phyloP scores from a whole-genome alignment of 2,113 vertebrate species.

The Sylvietta virens region DNA sequence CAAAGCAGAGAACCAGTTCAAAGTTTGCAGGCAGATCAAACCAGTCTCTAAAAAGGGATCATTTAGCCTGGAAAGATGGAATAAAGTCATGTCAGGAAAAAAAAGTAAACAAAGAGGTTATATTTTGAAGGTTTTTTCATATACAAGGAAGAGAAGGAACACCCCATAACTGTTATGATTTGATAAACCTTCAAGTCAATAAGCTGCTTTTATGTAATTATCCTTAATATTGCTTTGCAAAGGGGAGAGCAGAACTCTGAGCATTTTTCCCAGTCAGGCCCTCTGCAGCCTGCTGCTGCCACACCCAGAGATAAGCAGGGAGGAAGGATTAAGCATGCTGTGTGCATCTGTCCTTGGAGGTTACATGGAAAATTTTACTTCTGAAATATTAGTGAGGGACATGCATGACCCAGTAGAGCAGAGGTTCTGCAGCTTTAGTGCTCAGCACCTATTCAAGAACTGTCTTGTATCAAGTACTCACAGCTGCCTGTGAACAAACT shows the following conservation, averaged over 20 bases:
- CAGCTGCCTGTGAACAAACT: not conserved
- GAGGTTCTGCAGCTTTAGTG: not conserved
- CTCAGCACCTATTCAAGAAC: not conserved
- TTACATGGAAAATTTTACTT: not conserved
- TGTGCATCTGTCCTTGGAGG: not conserved
- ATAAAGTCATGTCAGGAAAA: not conserved
- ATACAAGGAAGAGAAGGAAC: not conserved
- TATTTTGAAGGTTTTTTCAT: not conserved
- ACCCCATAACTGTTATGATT: not conserved
- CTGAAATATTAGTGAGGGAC: not conserved
- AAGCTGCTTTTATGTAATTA: not conserved
- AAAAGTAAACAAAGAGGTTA: not conserved
- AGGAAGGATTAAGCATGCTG: not conserved
- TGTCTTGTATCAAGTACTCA: not conserved
- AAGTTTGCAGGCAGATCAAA: not conserved
- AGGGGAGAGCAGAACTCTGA: not conserved
- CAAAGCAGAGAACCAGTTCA: not conserved
- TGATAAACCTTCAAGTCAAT: not conserved
- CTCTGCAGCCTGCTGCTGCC: not conserved
- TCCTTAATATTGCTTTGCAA: not conserved
- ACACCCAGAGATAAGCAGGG: not conserved
- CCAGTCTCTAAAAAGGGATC: not conserved
- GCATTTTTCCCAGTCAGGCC: not conserved
- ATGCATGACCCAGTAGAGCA: not conserved
- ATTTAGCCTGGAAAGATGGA: not conserved